Base-by-base conservation (phyloP, 2,113 vertebrate genomes). In the Blennius ocellaris region DNA sequence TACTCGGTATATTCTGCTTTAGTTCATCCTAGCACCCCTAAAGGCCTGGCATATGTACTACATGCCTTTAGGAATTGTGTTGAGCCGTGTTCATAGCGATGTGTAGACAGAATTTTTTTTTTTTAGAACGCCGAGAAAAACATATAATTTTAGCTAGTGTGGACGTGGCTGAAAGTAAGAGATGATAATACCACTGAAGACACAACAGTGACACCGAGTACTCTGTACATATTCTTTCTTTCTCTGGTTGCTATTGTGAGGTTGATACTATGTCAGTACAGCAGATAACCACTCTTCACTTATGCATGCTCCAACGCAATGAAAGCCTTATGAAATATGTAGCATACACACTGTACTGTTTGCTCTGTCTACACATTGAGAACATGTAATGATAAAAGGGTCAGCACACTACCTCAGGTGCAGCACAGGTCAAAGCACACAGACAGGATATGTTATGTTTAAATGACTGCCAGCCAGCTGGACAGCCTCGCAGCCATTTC, bases 261-360 rank as follows among this genome's bases (percentile, higher is more conserved):
- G 9, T 14, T 15, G 16, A 8, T 52, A 16, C 11, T 56, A 47
- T 50, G 73, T 70, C 11, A 48, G 15, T 41, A 44, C 21, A n/a
- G 30, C 14, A 5, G 7, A n/a, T 30, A 39, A 8, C 16, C 53
- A 40, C 2, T 8, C 5, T 52, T 10, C 14, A 16, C 10, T 14
- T 11, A 40, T 8, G 47, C 55, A 37, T 51, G 14, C 8, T 38
- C 47, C 6, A 37, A 36, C 11, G 50, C 69, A 85, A 72, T 6
- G 54, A 14, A 40, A 54, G 0, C 40, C 41, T 55, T 43, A 76
- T 78, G 5, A 80, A 85, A 80, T 54, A 73, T 82, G 39, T 21
- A 70, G 47, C 10, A 45, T 69, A 16, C 71, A 56, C 73, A 59
- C 43, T 40, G 21, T 57, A 58, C 8, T 12, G 11, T 38, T 39